Conservation (phyloP, 2,113 vertebrate genomes). For the Collichthys lucidus region DNA sequence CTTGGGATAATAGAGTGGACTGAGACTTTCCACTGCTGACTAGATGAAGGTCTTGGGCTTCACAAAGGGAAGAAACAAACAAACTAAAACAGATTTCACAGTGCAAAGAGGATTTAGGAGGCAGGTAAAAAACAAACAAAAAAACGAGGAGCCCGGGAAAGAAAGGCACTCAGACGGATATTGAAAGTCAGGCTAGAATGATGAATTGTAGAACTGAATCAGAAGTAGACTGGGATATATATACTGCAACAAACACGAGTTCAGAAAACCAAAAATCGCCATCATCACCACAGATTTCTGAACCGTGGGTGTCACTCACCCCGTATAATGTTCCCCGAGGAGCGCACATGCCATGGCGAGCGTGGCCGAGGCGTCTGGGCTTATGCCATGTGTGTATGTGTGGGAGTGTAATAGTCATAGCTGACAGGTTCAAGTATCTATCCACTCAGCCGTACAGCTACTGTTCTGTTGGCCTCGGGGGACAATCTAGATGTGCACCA, state of each 20-base stretch:
- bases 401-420: conserved; percentile 78
- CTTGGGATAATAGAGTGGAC: conserved; percentile 53
- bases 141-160: not conserved
- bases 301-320: conserved; percentile 36
- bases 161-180: conserved; percentile 72
- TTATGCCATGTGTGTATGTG: conserved; percentile 54
- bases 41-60: conserved; percentile 56
- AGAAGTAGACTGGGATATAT: conserved; percentile 20
- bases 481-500: conserved; percentile 81
- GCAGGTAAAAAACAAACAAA: conserved; percentile 21
- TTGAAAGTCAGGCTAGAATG: conserved; percentile 56
- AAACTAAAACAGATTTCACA: conserved; percentile 56
- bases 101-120: conserved; percentile 56
- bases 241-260: conserved; percentile 52
- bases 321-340: conserved; percentile 10
- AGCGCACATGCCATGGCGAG: conserved; percentile 4
- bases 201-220: conserved; percentile 61
- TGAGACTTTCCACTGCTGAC: conserved; percentile 57
- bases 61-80: conserved; percentile 45
- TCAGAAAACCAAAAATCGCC: conserved; percentile 7
- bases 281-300: conserved; percentile 24
- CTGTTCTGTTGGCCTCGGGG: conserved; percentile 75
- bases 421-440: conserved; percentile 83
- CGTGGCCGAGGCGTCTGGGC: conserved; percentile 20
- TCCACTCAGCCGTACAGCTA: conserved; percentile 79